phyloP scores from a whole-genome alignment of 2,113 vertebrate species.

The Anoura caudifer region DNA sequence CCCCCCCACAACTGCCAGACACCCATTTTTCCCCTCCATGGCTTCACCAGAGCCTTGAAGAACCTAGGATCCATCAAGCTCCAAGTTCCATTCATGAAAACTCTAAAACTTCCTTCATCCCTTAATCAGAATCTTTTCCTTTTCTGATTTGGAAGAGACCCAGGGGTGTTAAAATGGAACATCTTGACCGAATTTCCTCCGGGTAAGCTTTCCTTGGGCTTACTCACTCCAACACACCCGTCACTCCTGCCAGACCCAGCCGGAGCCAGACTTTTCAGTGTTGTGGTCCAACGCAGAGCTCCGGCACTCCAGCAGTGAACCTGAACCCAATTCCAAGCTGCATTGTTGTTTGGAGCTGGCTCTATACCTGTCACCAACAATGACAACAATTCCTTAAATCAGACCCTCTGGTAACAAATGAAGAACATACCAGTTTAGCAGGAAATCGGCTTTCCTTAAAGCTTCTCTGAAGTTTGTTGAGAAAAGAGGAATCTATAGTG shows the following conservation, averaged over 20 bases:
- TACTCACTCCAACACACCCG: constrained; percentile 27
- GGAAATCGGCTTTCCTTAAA: constrained; percentile 11
- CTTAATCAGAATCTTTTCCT: constrained; percentile 49
- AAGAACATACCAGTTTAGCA: constrained; percentile 2
- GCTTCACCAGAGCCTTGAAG: neutral
- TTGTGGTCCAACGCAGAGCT: neutral
- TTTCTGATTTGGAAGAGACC: constrained; percentile 59
- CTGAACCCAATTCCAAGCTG: neutral
- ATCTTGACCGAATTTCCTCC: constrained; percentile 74
- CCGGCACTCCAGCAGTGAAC: neutral
- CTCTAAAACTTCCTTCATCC: constrained; percentile 31
- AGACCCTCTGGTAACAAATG: constrained; percentile 30
- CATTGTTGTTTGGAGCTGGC: neutral
- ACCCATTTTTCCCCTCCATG: neutral
- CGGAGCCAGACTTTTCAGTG: constrained; percentile 30
- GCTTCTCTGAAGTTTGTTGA: neutral
- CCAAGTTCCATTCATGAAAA: constrained; percentile 3
- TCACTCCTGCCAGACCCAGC: constrained; percentile 26
- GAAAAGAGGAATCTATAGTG: neutral
- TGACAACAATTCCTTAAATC: constrained; percentile 2
- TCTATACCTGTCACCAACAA: constrained; percentile 1
- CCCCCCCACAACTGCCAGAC: neutral
- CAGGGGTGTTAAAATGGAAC: constrained; percentile 65
- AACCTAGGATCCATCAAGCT: neutral
- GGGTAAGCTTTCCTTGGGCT: constrained; percentile 38